Evolutionary conservation across 1,140 invertebrate genomes (phyloP).

Genomic region (Apis mellifera): Amel_HAv3.1 CM009933.2:8922501-8923000

Average conservation of each 20-base stretch:
- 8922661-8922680: slow-evolving; percentile 41
- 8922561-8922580: slow-evolving; percentile 40
- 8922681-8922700: not conserved
- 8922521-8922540: slow-evolving; percentile 33
- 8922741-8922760: not conserved
- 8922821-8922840: no score
- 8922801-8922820: not conserved
- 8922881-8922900: no score
- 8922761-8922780: not conserved
- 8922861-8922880: no score
- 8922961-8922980: no score
- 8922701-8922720: not conserved
- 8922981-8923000: no score
- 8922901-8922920: no score
- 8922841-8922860: no score
- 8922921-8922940: no score
- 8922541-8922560: slow-evolving; percentile 28
- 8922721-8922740: not conserved
- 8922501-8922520: not conserved
- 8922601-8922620: slow-evolving; percentile 37
- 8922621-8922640: slow-evolving; percentile 41
- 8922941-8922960: no score
- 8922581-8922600: not conserved
- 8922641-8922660: slow-evolving; percentile 36
- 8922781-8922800: not conserved